Conservation (phyloP, 2,113 vertebrate species). For the Sinocyclocheilus anophthalmus region DNA sequence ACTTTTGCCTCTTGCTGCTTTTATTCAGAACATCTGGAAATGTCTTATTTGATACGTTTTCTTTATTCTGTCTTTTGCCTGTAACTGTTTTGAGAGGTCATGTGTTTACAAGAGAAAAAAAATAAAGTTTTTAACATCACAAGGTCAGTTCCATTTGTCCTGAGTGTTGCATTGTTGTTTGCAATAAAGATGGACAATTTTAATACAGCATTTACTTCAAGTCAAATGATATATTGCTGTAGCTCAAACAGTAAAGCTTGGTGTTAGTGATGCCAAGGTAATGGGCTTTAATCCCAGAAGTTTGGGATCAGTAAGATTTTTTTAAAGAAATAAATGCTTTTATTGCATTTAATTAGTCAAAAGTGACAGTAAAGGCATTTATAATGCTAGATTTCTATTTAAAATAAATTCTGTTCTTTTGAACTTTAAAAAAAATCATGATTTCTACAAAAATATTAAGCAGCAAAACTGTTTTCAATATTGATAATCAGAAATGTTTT, state of each 20-base stretch:
- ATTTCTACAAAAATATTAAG: neutral
- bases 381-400: neutral
- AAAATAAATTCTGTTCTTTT: neutral
- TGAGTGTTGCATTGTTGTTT: neutral
- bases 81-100: constrained; percentile 29
- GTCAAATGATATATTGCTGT: neutral
- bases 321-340: neutral
- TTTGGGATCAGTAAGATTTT: neutral
- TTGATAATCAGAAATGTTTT: neutral
- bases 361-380: neutral
- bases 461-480: neutral
- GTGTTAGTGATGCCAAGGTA: neutral
- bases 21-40: constrained; percentile 19
- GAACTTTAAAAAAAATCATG: too few relatives aligned
- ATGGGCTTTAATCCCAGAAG: neutral
- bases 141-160: neutral
- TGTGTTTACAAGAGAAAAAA: constrained; percentile 45
- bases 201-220: neutral
- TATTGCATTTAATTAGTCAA: neutral
- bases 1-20: neutral
- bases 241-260: neutral
- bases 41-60: constrained; percentile 6
- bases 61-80: constrained; percentile 19
- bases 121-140: constrained; percentile 36
- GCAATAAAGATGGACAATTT: neutral